A percentile compares a stretch with the other conserved stretches of the same genome.
phyloP scores from a whole-genome alignment of 2,113 vertebrate species.

The Odocoileus virginianus region DNA sequence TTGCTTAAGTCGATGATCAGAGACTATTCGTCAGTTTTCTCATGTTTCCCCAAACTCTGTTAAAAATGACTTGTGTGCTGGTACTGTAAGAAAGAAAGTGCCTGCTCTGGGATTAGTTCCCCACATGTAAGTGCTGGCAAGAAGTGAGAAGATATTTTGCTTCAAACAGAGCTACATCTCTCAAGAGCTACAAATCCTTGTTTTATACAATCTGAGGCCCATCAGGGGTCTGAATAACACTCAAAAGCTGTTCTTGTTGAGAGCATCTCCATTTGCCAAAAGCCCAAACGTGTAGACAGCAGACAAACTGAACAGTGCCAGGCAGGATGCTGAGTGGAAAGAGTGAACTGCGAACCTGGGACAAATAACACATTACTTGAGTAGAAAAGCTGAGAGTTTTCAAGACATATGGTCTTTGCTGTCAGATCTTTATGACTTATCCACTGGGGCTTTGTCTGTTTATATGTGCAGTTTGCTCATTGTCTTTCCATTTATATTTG shows the following conservation, averaged over 20 bases:
- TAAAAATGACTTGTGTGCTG: background rate
- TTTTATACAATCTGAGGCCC: slow-evolving; percentile 50
- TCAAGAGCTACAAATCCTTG: slow-evolving; percentile 65
- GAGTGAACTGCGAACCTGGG: slow-evolving; percentile 8
- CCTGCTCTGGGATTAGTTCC: background rate
- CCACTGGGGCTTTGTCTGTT: slow-evolving; percentile 49
- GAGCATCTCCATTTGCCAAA: slow-evolving; percentile 46
- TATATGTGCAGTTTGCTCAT: slow-evolving; percentile 50
- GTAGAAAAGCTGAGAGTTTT: slow-evolving; percentile 34
- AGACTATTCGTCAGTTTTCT: background rate
- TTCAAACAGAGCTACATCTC: slow-evolving; percentile 53
- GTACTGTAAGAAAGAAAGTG: background rate
- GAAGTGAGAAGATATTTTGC: slow-evolving; percentile 36
- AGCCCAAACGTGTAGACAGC: slow-evolving; percentile 41
- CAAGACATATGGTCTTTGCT: slow-evolving; percentile 50
- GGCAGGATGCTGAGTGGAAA: slow-evolving; percentile 7
- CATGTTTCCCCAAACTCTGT: background rate
- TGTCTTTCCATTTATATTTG: slow-evolving; percentile 67
- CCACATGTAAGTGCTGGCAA: background rate
- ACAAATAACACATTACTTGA: slow-evolving; percentile 31
- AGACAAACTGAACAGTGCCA: slow-evolving; percentile 28
- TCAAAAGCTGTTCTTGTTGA: slow-evolving; percentile 34
- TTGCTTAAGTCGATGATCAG: background rate
- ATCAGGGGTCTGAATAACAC: slow-evolving; percentile 46
- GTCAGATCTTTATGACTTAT: slow-evolving; percentile 49